These are phyloP conservation scores for Trigoniulus corallinus DNA, from an alignment of 1,140 invertebrate species.

Conservation along the genomic window DNA sequence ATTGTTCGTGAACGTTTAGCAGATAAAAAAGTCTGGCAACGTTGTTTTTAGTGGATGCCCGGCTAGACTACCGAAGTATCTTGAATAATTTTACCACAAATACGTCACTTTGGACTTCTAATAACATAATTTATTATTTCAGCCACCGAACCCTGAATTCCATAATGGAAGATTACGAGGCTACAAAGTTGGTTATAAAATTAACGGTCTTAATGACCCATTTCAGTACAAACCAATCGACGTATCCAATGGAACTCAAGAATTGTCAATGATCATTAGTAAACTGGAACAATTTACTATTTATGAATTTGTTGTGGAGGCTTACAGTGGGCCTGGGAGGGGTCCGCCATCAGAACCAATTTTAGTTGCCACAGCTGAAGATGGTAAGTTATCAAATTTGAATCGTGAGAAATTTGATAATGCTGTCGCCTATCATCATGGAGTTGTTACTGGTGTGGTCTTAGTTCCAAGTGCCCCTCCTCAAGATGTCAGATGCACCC, in stretches of 20 bases:
- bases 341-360: conserved; percentile 77
- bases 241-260: conserved; percentile 75
- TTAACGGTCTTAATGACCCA: conserved; percentile 72
- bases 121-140: no score
- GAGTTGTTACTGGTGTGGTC: conserved; percentile 2
- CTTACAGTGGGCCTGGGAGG: conserved; percentile 83
- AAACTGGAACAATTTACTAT: conserved; percentile 79
- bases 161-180: conserved; percentile 87
- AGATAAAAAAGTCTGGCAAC: no score
- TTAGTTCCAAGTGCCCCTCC: conserved; percentile 30
- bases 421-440: background rate
- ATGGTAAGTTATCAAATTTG: conserved; percentile 21
- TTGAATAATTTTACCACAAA: no score
- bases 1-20: no score
- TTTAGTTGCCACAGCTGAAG: conserved; percentile 79
- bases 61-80: no score
- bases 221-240: conserved; percentile 84
- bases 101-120: no score
- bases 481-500: conserved; percentile 21
- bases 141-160: conserved; percentile 61
- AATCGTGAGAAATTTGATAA: background rate
- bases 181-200: conserved; percentile 77
- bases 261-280: conserved; percentile 48
- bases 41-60: no score
- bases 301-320: conserved; percentile 88